Base-by-base conservation (phyloP, 2,113 vertebrate genomes). In the Ctenodactylus gundi region DNA sequence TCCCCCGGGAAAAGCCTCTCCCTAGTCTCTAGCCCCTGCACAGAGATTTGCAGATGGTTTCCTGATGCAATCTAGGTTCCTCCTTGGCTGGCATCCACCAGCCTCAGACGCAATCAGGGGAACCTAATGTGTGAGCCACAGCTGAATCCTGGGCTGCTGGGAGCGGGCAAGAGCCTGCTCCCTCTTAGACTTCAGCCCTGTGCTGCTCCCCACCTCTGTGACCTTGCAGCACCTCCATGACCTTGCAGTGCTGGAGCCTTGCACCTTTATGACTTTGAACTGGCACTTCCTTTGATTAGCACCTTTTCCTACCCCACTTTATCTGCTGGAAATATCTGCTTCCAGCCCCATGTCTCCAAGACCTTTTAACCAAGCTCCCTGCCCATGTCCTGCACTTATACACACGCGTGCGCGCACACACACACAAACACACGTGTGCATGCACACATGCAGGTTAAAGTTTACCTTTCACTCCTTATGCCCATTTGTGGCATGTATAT, bases 41-140 rank as follows among this genome's bases (percentile, higher is more conserved):
- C 0, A 1, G 51, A 72, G 88, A 94, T 94, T 89, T 94, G 68
- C 76, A 87, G 96, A 94, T 91, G 94, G 76, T 84, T 94, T 85
- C 90, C 85, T 41, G 76, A 64, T 95, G 81, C 5, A 31, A 76
- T 91, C 78, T 75, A 87, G 85, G 65, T 70, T 64, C 87, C 76
- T 91, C 87, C 51, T 94, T 92, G 94, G 95, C 94, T 84, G 93
- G 93, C 93, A 82, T 83, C 82, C 93, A 82, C 94, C 75, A 93
- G 94, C 85, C 73, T 92, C 88, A 88, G 84, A 86, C 34, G 84
- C 90, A 95, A 84, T 96, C 94, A 94, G 70, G 68, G 75, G 41
- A 73, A 94, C 92, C 95, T 80, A 65, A 92, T 94, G 76, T 93
- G 68, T 67, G 76, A 85, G 86, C 10, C 21, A 80, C 86, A 91